These are phyloP conservation scores for mouse (Mus musculus) DNA, from an alignment of 2,113 vertebrate species.

Conservation along the genomic window DNA sequence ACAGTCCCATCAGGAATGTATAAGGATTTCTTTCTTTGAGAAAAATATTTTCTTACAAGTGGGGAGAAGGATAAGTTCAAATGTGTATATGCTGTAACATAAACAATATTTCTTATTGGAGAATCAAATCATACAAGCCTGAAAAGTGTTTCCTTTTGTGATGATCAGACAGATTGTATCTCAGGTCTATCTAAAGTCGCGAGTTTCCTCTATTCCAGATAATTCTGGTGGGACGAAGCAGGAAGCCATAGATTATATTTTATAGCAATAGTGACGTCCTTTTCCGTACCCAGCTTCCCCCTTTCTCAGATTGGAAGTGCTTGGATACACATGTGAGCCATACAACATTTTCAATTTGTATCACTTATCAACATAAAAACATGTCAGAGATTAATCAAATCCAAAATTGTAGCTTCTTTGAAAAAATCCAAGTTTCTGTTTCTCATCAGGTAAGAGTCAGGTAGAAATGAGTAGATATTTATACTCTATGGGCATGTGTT, in stretches of 20 bases:
- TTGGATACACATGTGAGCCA: background rate
- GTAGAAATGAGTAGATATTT: background rate
- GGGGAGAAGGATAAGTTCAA: background rate
- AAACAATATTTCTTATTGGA: background rate
- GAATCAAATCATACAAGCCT: background rate
- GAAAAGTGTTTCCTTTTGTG: slow-evolving; percentile 22
- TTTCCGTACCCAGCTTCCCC: background rate
- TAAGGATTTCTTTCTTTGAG: background rate
- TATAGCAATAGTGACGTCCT: background rate
- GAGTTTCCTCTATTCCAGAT: background rate
- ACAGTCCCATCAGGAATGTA: background rate
- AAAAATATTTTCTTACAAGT: background rate
- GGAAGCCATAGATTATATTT: background rate
- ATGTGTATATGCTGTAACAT: background rate
- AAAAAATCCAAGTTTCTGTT: background rate
- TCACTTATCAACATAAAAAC: slow-evolving; percentile 18
- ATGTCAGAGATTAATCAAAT: background rate
- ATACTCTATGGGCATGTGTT: background rate
- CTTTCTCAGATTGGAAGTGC: background rate
- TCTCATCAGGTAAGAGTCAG: background rate
- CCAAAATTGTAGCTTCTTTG: background rate
- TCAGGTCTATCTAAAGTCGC: background rate
- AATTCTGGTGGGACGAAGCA: background rate
- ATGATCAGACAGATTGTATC: background rate
- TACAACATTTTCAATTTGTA: background rate